Percentiles rank a stretch among this genome's conserved stretches.
Evolutionary conservation across 2,113 vertebrate genomes (phyloP).

Genomic region (Callocephalon fimbriatum): DNA sequence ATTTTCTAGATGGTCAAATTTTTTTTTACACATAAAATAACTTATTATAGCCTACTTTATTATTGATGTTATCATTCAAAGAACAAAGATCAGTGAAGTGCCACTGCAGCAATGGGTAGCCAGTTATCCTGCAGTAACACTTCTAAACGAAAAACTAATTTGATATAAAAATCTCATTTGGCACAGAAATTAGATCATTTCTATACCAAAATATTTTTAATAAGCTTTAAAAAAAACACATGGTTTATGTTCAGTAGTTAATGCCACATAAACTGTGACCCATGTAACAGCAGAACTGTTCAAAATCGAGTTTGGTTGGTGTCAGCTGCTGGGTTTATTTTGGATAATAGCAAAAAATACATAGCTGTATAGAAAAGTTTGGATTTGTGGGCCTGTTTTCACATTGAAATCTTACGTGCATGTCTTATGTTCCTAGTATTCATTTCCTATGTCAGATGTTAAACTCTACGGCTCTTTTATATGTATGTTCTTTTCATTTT

Average conservation of each 20-base stretch:
- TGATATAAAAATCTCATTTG: not conserved
- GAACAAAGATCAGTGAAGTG: not conserved
- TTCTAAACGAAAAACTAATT: not conserved
- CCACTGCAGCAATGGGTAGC: not conserved
- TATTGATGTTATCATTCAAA: not conserved
- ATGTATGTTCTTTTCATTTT: constrained; percentile 3
- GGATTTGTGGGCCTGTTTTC: not conserved
- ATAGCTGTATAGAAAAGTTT: not conserved
- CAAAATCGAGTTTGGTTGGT: not conserved
- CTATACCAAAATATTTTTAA: not conserved
- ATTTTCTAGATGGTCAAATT: not conserved
- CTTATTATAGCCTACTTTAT: not conserved
- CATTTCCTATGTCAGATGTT: not conserved
- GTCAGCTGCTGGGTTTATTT: not conserved
- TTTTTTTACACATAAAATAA: not conserved
- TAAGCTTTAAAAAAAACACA: not conserved
- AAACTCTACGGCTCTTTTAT: not conserved
- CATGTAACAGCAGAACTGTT: not conserved
- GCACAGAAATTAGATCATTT: not conserved
- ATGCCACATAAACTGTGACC: not conserved
- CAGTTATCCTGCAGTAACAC: not conserved
- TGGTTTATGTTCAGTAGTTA: not conserved
- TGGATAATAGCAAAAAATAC: not conserved
- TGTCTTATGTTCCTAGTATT: not conserved
- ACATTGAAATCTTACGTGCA: not conserved